These are phyloP conservation scores for Scylla paramamosain DNA, from an alignment of 1,140 invertebrate genomes.

Conservation along the genomic window DNA sequence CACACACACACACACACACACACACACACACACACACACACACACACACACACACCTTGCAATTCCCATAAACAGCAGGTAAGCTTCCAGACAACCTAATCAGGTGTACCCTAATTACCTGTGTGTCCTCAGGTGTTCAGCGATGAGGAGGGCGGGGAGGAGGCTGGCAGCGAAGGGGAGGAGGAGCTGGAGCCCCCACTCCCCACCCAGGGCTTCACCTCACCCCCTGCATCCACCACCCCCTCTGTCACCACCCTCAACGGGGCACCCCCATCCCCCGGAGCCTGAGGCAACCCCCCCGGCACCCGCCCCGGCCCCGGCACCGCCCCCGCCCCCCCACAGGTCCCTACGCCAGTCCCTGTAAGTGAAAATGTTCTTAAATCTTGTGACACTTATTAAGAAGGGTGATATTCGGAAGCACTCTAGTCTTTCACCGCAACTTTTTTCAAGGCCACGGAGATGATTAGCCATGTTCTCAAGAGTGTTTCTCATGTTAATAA, in stretches of 20 bases:
- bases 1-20: too few species aligned
- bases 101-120: background rate
- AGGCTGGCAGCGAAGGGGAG: slow-evolving; percentile 65
- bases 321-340: slow-evolving; percentile 55
- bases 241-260: slow-evolving; percentile 66
- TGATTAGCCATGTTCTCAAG: too few species aligned
- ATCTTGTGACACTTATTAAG: too few species aligned
- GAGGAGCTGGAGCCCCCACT: slow-evolving; percentile 63
- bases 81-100: too few species aligned
- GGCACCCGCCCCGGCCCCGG: slow-evolving; percentile 71
- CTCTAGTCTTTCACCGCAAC: too few species aligned
- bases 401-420: too few species aligned
- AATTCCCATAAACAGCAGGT: too few species aligned
- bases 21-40: too few species aligned
- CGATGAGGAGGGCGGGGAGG: slow-evolving; percentile 63
- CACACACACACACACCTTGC: too few species aligned
- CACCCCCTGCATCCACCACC: slow-evolving; percentile 72
- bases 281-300: slow-evolving; percentile 69
- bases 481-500: too few species aligned
- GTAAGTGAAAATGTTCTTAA: slow-evolving; percentile 1
- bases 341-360: slow-evolving; percentile 65
- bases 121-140: slow-evolving; percentile 56
- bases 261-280: slow-evolving; percentile 65
- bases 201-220: slow-evolving; percentile 77
- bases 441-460: too few species aligned